phyloP scores from a whole-genome alignment of 1,140 invertebrate species.

The Microplitis mediator region DNA sequence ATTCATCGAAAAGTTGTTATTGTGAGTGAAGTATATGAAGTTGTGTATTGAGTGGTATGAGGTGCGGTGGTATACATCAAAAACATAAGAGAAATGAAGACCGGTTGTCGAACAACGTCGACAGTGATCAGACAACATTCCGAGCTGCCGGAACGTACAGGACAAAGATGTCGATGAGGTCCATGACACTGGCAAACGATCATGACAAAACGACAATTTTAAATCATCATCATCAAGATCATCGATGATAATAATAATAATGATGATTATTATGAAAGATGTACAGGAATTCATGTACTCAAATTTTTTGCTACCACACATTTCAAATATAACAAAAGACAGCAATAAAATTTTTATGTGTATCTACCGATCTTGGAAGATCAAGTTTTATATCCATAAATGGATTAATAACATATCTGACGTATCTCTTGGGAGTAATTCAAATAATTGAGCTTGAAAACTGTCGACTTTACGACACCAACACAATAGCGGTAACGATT shows the following conservation, averaged over 20 bases:
- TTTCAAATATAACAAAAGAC: too few species aligned
- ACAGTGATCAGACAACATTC: conserved; percentile 23
- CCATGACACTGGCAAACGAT: conserved; percentile 18
- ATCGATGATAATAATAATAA: too few species aligned
- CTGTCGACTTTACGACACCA: too few species aligned
- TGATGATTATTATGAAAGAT: too few species aligned
- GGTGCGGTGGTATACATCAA: conserved; percentile 5
- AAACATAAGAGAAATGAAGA: conserved; percentile 17
- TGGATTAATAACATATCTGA: too few species aligned
- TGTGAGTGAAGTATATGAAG: too few species aligned
- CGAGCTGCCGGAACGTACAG: conserved; percentile 14
- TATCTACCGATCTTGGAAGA: neutral
- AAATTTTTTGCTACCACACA: neutral
- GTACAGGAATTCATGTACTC: conserved; percentile 1
- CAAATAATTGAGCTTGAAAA: too few species aligned
- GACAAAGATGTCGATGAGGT: conserved; percentile 17
- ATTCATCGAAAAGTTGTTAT: neutral
- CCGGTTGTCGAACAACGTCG: conserved; percentile 21
- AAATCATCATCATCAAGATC: neutral
- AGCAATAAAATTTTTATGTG: too few species aligned
- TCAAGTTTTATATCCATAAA: neutral
- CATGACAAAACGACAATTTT: neutral
- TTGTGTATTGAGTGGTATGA: neutral
- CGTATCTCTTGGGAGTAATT: too few species aligned
- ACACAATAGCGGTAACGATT: too few species aligned